Percentiles rank a stretch among this genome's conserved stretches.
These are phyloP conservation scores for Montipora cactus DNA, from an alignment of 64 coral and sea anemone species.

Conservation along the genomic window DNA sequence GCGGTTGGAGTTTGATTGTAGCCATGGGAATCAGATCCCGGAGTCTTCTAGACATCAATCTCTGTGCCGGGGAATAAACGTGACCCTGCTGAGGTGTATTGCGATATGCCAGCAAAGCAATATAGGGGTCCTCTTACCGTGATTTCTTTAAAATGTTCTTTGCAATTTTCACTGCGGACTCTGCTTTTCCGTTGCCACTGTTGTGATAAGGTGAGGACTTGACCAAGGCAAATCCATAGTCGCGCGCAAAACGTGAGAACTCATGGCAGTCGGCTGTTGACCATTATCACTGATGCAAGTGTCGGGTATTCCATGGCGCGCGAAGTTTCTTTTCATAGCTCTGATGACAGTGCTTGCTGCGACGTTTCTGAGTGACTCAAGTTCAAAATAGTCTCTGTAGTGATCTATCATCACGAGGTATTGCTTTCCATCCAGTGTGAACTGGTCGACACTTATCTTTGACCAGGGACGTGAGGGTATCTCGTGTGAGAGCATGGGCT, in stretches of 20 bases:
- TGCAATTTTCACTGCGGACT: conserved; percentile 27
- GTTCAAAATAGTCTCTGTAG: conserved; percentile 40
- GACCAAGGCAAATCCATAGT: conserved; percentile 36
- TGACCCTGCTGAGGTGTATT: conserved; percentile 47
- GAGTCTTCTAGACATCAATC: conserved; percentile 27
- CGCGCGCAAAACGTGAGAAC: conserved; percentile 58
- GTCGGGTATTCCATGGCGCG: conserved; percentile 46
- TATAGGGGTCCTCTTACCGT: conserved; percentile 44
- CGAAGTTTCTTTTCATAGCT: conserved; percentile 47
- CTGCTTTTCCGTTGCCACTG: too few relatives aligned
- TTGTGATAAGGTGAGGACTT: too few relatives aligned
- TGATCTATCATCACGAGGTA: conserved; percentile 38
- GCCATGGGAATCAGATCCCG: conserved; percentile 25
- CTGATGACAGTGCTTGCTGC: conserved; percentile 8
- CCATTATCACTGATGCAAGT: conserved; percentile 51
- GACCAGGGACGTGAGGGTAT: conserved; percentile 42
- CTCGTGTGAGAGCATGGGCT: conserved; percentile 60
- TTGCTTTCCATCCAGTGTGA: conserved; percentile 37
- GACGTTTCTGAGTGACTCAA: conserved; percentile 6
- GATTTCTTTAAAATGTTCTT: conserved; percentile 60
- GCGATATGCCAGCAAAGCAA: conserved; percentile 45
- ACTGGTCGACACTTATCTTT: conserved; percentile 28
- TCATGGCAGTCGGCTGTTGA: conserved; percentile 35
- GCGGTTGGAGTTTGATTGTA: conserved; percentile 23
- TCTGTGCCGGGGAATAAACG: conserved; percentile 44